Conservation (phyloP, 2,797 vertebrate genomes). For the Pampus argenteus region DNA sequence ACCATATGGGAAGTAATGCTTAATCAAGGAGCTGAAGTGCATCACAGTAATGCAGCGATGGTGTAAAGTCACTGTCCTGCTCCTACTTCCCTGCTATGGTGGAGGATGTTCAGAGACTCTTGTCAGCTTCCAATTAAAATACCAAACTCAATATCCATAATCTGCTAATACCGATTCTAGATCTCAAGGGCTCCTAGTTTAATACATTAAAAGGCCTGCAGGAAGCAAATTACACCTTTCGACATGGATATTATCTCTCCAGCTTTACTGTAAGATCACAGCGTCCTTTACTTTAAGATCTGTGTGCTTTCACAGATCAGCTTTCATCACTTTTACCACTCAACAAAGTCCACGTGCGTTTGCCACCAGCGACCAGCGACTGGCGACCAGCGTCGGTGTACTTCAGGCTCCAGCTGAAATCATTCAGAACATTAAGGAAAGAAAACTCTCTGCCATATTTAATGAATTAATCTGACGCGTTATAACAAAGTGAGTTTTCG, state of each 20-base stretch:
- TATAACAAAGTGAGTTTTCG: constrained; percentile 68
- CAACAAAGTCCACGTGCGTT: neutral
- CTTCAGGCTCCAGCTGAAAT: constrained; percentile 6
- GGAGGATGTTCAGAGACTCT: neutral
- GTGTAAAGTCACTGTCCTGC: neutral
- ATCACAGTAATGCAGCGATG: constrained; percentile 5
- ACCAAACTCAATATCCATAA: neutral
- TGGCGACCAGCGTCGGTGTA: neutral
- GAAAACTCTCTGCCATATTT: constrained; percentile 43
- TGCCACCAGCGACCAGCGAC: neutral
- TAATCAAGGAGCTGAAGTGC: constrained; percentile 29
- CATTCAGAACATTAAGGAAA: constrained; percentile 39
- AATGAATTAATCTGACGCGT: constrained; percentile 67
- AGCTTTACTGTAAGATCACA: neutral
- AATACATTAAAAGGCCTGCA: neutral
- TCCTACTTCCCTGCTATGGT: neutral
- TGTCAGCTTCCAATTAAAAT: neutral
- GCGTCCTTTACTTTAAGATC: neutral
- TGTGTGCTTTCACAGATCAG: neutral
- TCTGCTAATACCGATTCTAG: neutral
- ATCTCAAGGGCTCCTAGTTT: neutral
- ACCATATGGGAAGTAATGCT: constrained; percentile 30
- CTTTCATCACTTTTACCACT: neutral
- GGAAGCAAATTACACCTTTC: neutral
- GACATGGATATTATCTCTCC: neutral